Conservation (phyloP, 37 sponge, comb jelly and placozoan species). For the Crambe crambe region DNA sequence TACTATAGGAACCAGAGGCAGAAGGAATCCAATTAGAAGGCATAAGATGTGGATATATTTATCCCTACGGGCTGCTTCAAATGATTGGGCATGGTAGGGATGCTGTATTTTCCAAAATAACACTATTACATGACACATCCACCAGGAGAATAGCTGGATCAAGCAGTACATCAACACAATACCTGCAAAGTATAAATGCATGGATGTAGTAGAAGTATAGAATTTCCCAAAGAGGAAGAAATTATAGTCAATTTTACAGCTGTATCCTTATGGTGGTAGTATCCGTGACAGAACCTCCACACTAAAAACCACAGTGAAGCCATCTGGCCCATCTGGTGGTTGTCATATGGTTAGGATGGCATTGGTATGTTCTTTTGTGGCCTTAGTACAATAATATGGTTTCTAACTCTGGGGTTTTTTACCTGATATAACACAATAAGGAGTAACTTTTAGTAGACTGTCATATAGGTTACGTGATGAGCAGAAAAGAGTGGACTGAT, state of each 20-base stretch:
- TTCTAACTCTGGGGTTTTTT: too few species aligned
- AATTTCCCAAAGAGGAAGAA: too few species aligned
- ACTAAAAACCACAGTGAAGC: too few species aligned
- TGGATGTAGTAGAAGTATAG: background rate
- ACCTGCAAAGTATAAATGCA: background rate
- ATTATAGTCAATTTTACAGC: too few species aligned
- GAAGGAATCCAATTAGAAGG: background rate
- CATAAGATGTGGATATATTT: background rate
- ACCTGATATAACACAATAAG: conserved; percentile 15
- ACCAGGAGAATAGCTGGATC: background rate
- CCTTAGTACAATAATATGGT: too few species aligned
- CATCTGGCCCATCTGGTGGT: too few species aligned
- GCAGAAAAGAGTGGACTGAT: background rate
- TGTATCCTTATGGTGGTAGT: too few species aligned
- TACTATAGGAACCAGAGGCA: background rate
- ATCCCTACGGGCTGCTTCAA: background rate
- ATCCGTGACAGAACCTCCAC: too few species aligned
- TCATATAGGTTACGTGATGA: background rate
- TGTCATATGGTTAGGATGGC: too few species aligned
- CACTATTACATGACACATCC: conserved; percentile 16
- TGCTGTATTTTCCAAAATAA: conserved; percentile 25
- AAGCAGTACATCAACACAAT: background rate
- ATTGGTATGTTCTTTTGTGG: background rate
- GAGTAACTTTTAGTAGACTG: background rate
- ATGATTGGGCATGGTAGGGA: background rate